Conservation (phyloP, 1,140 invertebrate genomes). For the Drosophila bocki region DNA sequence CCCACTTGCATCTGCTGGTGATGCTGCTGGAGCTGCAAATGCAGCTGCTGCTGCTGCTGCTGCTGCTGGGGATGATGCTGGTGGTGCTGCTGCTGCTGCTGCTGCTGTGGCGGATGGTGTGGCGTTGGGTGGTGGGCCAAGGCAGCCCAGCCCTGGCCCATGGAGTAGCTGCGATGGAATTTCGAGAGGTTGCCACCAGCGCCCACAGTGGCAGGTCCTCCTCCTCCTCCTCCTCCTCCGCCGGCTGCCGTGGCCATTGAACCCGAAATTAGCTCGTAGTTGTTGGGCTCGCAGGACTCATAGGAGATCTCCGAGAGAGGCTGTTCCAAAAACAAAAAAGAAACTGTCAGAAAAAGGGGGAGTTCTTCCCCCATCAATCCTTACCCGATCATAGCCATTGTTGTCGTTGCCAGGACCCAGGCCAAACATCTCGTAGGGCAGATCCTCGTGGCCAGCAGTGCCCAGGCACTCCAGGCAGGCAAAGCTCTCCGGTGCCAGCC, state of each 20-base stretch:
- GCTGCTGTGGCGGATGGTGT: constrained; percentile 33
- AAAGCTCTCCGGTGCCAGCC: constrained; percentile 89
- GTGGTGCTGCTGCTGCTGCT: constrained; percentile 1
- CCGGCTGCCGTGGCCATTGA: constrained; percentile 44
- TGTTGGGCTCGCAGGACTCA: constrained; percentile 79
- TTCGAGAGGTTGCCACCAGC: constrained; percentile 59
- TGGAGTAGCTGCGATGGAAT: constrained; percentile 84
- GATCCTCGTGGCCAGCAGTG: constrained; percentile 86
- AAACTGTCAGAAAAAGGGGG: too few relatives aligned
- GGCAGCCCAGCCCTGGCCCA: constrained; percentile 83
- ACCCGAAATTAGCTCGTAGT: constrained; percentile 69
- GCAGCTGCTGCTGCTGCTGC: constrained; percentile 43
- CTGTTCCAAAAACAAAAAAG: constrained; percentile 25
- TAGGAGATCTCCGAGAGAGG: constrained; percentile 82
- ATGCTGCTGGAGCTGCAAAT: constrained; percentile 21
- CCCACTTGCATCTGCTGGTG: constrained; percentile 2
- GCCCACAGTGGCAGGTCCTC: background rate
- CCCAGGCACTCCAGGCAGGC: constrained; percentile 92
- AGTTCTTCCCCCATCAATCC: background rate
- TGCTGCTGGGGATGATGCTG: constrained; percentile 33
- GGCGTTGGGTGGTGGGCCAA: constrained; percentile 47
- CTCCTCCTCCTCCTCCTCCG: constrained; percentile 8
- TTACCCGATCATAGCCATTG: constrained; percentile 75
- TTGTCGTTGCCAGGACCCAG: constrained; percentile 61
- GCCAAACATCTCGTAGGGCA: constrained; percentile 82